Base-by-base conservation (phyloP, 2,113 vertebrate species). In the Telmatochromis sp. region DNA sequence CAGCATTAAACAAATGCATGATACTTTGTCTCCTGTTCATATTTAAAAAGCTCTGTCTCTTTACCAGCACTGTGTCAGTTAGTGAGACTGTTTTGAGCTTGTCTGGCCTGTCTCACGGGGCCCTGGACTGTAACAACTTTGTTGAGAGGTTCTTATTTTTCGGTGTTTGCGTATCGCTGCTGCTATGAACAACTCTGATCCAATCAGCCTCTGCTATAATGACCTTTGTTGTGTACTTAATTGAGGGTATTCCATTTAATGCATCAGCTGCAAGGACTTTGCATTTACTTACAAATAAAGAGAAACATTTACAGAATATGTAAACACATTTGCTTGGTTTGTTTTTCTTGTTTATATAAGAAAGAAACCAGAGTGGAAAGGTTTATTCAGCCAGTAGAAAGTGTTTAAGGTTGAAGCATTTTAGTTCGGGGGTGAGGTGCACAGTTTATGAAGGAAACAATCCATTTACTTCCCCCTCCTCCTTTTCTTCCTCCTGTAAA, bases 271-370 rank as follows among this genome's bases (percentile, higher is more conserved):
- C 93, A 91, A 95, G 88, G 89, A 95, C 92, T 96, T 95, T 96
- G 91, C 95, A 95, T 96, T 95, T 92, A 96, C 91, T 95, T 94
- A 94, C 91, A 93, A 97, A 96, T 96, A 96, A 97, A 97, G 92
- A 92, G 75, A 90, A 91, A 95, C 92, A 96, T 96, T 96, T 95
- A 90, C 92, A 94, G 89, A 93, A 94, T 89, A 94, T 92, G 91
- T 94, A 87, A 92, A 57, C 23, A 75, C 70, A 57, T 63, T 78
- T 19, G 8, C 58, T 80, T 86, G 54, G 33, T 80, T 89, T 85
- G 90, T 86, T 79, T 90, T 91, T 93, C 55, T 57, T 86, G 47
- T 80, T 60, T 75, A 35, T 14, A 17, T 26, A 14, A 83, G 33
- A 68, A 7, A 73, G 11, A 37, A 35, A 42, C 5, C 3, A 7